Base-by-base conservation (phyloP, 2,888 invertebrate genomes). In the Cerceris rybyensis region DNA sequence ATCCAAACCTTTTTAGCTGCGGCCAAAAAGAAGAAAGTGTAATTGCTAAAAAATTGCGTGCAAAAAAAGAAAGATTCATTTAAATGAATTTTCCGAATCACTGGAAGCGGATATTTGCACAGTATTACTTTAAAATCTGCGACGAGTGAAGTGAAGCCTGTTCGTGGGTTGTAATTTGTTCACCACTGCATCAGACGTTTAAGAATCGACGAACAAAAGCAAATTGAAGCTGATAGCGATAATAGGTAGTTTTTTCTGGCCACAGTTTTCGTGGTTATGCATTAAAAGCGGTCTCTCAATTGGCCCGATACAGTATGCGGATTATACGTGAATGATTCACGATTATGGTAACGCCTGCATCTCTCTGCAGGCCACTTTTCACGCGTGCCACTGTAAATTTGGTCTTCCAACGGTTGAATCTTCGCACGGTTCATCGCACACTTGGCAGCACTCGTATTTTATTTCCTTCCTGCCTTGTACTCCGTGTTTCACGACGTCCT, bases 381-480 rank as follows among this genome's bases (percentile, higher is more conserved):
- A 77, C 73, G 67, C 59, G 50, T 76, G 73, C 64, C 78, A 73
- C 69, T 65, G 71, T 74, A 78, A 84, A 83, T 83, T 80, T 70
- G 66, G 57, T 52, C 70, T 68, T 68, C 64, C 79, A 73, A 66
- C 70, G 54, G 41, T 76, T 42, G 75, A 84, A 81, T 84, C 57
- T 74, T 75, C 72, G 70, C 54, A 80, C 72, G 78, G 78, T 77
- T 83, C 81, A 81, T 83, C 78, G 81, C 79, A 64, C 75, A 66
- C 67, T 81, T 84, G 81, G 75, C 81, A 81, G 75, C 59, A 54
- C 65, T 65, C 75, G 69, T 81, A 83, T 77, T 83, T 84, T 80
- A 83, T 83, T 80, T 75, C 71, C 71, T 70, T 65, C 68, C 74
- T 42, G 17, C 59, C 69, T 75, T 77, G 70, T 69, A 57, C 74